Evolutionary conservation across 2,113 vertebrate genomes (phyloP), one percentile per base, ranked within the genome.

Genomic region (Verasper variegatus): DNA sequence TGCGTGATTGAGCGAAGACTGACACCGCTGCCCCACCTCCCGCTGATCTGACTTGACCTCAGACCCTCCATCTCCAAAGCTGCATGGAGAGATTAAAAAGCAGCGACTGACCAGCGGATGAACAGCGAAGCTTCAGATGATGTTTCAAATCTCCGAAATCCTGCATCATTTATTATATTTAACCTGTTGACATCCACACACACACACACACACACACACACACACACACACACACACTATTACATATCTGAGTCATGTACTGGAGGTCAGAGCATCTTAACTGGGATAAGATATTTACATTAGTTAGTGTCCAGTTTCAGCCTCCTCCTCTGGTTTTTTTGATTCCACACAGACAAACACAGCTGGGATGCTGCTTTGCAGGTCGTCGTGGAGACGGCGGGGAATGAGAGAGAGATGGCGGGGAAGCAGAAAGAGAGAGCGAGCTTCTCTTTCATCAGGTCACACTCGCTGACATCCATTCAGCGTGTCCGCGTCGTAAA

Each of bases 311-410:
- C 65, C 65, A 72, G 80, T 63, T 54, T 68, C 72, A 54, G 66
- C 61, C 45, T 83, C 68, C 72, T 63, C 14, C 72, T 63, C 14
- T 58, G 67, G 42, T 63, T 8, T 58, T 65, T 5, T 55, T 57
- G 18, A 81, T 88, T 84, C 82, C 49, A 35, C 24, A 31, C 49
- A n/a, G 26, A 23, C 67, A 68, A 21, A 56, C 66, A 55, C 51
- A 84, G 83, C 74, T 87, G 76, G 70, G 74, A 88, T 75, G 81
- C 81, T 85, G 83, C 81, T 87, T 75, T 79, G 77, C 23, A 68
- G 69, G 80, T 91, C 57, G 59, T 72, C 76, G 4, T 61, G 81
- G 83, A 76, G 69, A 87, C n/a, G 59, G 56, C 47, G 37, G 68
- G 72, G 82, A 85, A 85, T 91, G 83, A 80, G 31, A 56, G 11